Base-by-base conservation (phyloP, 2,797 vertebrate species). In the Orientallactaga sibirica region DNA sequence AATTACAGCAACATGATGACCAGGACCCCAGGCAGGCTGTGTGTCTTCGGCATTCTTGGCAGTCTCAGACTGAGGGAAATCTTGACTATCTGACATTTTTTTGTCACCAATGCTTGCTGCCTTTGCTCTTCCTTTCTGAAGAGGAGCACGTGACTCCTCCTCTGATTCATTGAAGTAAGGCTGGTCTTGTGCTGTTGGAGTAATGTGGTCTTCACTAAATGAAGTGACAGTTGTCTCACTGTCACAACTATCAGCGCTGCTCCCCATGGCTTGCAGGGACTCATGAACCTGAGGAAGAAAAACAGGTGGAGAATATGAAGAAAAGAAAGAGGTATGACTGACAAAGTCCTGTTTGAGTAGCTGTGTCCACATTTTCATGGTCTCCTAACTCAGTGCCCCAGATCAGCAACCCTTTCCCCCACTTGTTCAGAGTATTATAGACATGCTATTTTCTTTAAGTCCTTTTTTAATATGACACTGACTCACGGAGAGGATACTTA, bases 221-320 rank as follows among this genome's bases (percentile, higher is more conserved):
- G 99, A 99, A 0, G 98, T 99, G 94, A 99, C 99, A 0, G 99
- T 99, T 37, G 98, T 99, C 98, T 99, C 99, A 24, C 99, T 99
- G 98, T 99, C 99, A 97, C 99, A 99, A 95, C 99, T 99, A 97
- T 99, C 99, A 75, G 99, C 99, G 58, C 99, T 99, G 83, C 98
- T 99, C 89, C 98, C 98, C 98, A 99, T 99, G 85, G 98, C 98
- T 74, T 98, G 98, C 97, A 98, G 95, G 52, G 98, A 96, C 64
- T 99, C 99, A 77, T 99, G 99, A 93, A 99, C 98, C 99, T 99
- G 92, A 20, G 61, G 79, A 61, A 87, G 62, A 43, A 80, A 0
- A 5, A 86, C 55, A 67, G 62, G 75, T 3, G 7, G 52, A 58
- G 80, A 71, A 27, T 84, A 88, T 67, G 37, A 19, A 18, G 19